These are phyloP conservation scores for Muscicapa comitata DNA, from an alignment of 2,797 vertebrate genomes.

Conservation along the genomic window DNA sequence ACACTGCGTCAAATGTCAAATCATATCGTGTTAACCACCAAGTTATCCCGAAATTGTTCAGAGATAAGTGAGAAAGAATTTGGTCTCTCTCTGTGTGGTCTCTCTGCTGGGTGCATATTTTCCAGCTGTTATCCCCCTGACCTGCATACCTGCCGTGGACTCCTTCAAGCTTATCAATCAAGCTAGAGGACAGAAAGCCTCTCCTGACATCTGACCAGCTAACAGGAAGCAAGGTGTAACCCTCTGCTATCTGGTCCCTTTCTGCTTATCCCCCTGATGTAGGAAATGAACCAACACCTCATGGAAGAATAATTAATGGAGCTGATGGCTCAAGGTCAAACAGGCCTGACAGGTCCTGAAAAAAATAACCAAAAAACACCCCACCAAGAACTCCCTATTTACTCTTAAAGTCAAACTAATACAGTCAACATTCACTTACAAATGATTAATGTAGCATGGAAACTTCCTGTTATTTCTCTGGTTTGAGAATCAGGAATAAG, in stretches of 20 bases:
- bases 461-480: not conserved
- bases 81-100: slow-evolving; percentile 85
- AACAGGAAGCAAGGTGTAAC: slow-evolving; percentile 64
- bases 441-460: not conserved
- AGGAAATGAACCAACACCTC: slow-evolving; percentile 60
- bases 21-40: slow-evolving; percentile 28
- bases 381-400: not conserved
- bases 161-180: slow-evolving; percentile 69
- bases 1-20: slow-evolving; percentile 30
- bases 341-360: not conserved
- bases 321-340: slow-evolving; percentile 51
- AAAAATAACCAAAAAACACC: not conserved
- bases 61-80: slow-evolving; percentile 68
- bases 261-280: not conserved
- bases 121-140: slow-evolving; percentile 76
- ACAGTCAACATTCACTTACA: not conserved
- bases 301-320: slow-evolving; percentile 47
- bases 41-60: slow-evolving; percentile 62
- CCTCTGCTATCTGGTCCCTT: slow-evolving; percentile 16
- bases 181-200: slow-evolving; percentile 28
- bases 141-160: slow-evolving; percentile 79
- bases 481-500: not conserved
- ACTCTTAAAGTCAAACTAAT: not conserved
- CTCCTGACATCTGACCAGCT: slow-evolving; percentile 52
- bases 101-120: slow-evolving; percentile 68